These are phyloP conservation scores for Saccostrea echinata DNA, from an alignment of 1,140 invertebrate species.

Conservation along the genomic window DNA sequence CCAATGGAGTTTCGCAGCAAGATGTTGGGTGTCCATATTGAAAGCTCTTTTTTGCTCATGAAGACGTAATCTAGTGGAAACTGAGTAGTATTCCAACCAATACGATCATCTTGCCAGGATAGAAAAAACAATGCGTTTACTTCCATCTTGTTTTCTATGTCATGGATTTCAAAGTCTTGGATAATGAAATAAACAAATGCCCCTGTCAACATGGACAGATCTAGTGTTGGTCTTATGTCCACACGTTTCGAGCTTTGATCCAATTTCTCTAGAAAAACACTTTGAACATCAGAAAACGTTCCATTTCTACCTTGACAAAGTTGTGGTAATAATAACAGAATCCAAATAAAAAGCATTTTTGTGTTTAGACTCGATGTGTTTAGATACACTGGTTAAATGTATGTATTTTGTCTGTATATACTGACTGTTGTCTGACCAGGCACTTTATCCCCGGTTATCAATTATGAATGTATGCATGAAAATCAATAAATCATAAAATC, in stretches of 20 bases:
- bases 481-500: neutral
- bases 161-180: conserved; percentile 2
- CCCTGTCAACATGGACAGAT: neutral
- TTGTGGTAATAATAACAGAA: neutral
- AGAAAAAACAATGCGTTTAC: neutral
- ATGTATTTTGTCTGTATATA: neutral
- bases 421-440: neutral
- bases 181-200: neutral
- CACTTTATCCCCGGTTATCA: neutral
- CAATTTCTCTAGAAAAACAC: neutral
- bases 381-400: too few relatives aligned
- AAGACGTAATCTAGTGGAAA: neutral
- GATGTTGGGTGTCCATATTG: neutral
- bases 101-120: neutral
- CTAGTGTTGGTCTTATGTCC: neutral
- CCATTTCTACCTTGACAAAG: neutral
- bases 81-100: neutral
- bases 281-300: neutral
- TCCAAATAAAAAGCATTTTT: neutral
- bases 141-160: neutral
- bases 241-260: neutral
- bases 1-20: neutral
- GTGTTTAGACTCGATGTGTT: too few relatives aligned
- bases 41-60: neutral
- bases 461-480: neutral